Conservation (phyloP, 2,797 vertebrate species). For the Tapera naevia region DNA sequence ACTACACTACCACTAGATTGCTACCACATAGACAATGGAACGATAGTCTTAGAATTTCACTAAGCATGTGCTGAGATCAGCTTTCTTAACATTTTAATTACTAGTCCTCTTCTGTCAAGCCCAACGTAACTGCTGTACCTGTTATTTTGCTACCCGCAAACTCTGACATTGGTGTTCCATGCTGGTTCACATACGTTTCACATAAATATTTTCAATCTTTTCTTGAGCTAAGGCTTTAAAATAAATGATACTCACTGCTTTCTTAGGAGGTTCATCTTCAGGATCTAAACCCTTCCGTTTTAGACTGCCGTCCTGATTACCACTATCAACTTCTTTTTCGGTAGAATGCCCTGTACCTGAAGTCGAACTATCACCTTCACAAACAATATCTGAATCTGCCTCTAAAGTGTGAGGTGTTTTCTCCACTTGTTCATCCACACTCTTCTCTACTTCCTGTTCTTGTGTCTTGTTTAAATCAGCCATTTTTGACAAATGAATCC, state of each 20-base stretch:
- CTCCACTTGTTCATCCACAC: conserved; percentile 47
- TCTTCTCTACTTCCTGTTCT: conserved; percentile 47
- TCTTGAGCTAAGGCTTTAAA: not conserved
- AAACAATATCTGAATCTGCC: not conserved
- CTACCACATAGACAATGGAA: rapidly evolving
- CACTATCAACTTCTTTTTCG: not conserved
- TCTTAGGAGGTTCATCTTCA: conserved; percentile 48
- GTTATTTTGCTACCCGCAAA: not conserved
- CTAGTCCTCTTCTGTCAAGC: not conserved
- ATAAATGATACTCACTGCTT: conserved; percentile 44
- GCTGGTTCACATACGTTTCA: not conserved
- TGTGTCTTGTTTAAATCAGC: conserved; percentile 54
- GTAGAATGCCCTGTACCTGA: conserved; percentile 12
- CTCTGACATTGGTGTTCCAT: not conserved
- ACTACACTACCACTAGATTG: not conserved
- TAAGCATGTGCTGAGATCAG: not conserved
- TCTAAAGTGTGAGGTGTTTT: not conserved
- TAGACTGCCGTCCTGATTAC: not conserved
- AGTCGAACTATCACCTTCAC: conserved; percentile 16
- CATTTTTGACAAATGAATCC: conserved; percentile 27
- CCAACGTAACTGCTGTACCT: not conserved
- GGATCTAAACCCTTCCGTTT: conserved; percentile 38
- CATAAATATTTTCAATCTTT: not conserved
- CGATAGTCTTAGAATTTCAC: not conserved
- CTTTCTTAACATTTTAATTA: not conserved